Conservation (phyloP, 2,113 vertebrate genomes). For the Heterochromis multidens region DNA sequence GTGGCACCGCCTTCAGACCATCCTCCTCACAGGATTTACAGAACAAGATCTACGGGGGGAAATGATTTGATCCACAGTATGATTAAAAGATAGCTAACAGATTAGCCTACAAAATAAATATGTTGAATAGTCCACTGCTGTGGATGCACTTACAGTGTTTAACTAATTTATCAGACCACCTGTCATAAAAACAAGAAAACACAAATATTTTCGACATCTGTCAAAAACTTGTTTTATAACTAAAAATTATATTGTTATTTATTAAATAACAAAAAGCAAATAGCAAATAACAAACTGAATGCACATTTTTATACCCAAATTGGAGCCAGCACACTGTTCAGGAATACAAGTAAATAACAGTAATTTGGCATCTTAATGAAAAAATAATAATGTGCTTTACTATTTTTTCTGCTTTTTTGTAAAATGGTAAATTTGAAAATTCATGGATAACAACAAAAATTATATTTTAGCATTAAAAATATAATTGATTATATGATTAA, state of each 20-base stretch:
- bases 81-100: not conserved
- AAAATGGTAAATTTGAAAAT: not conserved
- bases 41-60: not conserved
- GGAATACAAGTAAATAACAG: not conserved
- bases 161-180: not conserved
- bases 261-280: too few species aligned
- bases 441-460: not conserved
- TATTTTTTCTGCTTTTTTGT: rapidly evolving
- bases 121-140: not conserved
- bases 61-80: rapidly evolving
- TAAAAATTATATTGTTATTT: too few species aligned
- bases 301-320: too few species aligned
- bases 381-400: not conserved
- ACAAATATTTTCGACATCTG: not conserved
- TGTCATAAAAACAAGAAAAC: not conserved
- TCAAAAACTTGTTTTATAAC: too few species aligned
- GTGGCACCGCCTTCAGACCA: too few species aligned
- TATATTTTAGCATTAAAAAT: not conserved
- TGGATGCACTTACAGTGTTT: not conserved
- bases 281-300: too few species aligned
- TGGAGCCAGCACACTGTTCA: not conserved
- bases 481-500: not conserved
- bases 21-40: not conserved
- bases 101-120: not conserved
- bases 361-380: not conserved